A percentile compares a stretch with the other conserved stretches of the same genome.
phyloP scores from a whole-genome alignment of 2,888 invertebrate species.

The Hemaris fuciformis region DNA sequence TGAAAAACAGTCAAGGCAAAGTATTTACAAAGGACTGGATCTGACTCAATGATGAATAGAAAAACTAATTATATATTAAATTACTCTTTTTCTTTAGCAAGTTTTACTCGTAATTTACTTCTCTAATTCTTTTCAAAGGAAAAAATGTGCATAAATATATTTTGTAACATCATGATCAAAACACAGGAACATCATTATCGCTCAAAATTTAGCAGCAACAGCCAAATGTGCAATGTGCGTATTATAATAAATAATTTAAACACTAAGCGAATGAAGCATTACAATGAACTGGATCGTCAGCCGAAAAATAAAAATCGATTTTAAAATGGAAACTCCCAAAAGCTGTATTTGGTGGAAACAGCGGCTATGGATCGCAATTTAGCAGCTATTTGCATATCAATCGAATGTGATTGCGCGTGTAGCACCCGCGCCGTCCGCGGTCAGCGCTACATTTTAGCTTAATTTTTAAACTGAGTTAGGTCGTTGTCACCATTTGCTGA shows the following conservation, averaged over 20 bases:
- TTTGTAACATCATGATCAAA: no score
- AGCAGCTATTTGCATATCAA: constrained; percentile 65
- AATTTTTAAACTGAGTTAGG: constrained; percentile 10
- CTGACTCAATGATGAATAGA: no score
- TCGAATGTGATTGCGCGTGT: constrained; percentile 56
- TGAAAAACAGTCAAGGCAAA: no score
- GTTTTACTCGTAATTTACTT: no score
- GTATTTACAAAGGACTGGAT: no score
- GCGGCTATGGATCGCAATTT: constrained; percentile 43
- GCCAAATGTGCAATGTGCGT: no score
- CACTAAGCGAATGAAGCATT: not conserved
- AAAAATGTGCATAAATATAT: no score
- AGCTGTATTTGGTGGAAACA: constrained; percentile 11
- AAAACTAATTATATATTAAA: no score
- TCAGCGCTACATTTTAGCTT: not conserved
- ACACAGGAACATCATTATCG: no score
- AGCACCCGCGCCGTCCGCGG: constrained; percentile 15
- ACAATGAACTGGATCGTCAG: not conserved
- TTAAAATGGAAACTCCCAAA: not conserved
- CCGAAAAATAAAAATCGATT: not conserved
- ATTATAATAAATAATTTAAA: not conserved
- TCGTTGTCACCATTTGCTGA: not conserved
- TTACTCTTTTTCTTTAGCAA: no score
- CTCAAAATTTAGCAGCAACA: no score
- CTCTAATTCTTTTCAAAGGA: no score